A percentile compares a stretch with the other conserved stretches of the same genome.
phyloP scores from a whole-genome alignment of 2,888 invertebrate species.

The Drepanosiphum platanoidis region DNA sequence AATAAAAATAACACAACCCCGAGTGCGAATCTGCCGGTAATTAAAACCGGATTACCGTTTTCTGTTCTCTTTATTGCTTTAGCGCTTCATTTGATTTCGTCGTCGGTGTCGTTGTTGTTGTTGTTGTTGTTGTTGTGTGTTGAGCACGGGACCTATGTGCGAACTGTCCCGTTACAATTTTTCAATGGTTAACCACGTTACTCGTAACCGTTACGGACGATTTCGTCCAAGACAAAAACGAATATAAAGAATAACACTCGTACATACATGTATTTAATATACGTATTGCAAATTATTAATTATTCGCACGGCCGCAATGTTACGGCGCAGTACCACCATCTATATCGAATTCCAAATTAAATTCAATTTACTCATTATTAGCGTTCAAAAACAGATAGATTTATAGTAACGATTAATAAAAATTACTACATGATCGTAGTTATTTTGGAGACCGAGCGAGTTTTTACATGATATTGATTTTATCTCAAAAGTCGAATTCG shows the following conservation, averaged over 20 bases:
- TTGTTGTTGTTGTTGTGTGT: constrained; percentile 21
- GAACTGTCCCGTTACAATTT: constrained; percentile 52
- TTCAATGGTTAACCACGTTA: constrained; percentile 4
- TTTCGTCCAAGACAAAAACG: constrained; percentile 1
- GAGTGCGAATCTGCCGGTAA: constrained; percentile 51
- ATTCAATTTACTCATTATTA: not conserved
- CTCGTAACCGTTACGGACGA: constrained; percentile 25
- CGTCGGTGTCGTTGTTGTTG: not conserved
- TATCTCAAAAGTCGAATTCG: too few species aligned
- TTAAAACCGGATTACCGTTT: constrained; percentile 61
- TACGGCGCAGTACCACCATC: too few species aligned
- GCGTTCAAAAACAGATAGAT: too few species aligned
- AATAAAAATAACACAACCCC: constrained; percentile 58
- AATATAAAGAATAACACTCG: too few species aligned
- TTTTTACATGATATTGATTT: too few species aligned
- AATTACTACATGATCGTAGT: too few species aligned
- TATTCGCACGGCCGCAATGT: not conserved
- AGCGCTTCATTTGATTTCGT: constrained; percentile 27
- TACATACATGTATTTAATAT: too few species aligned
- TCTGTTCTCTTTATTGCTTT: constrained; percentile 41
- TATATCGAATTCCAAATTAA: not conserved
- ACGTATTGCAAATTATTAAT: not conserved
- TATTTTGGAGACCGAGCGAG: too few species aligned
- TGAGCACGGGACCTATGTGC: not conserved
- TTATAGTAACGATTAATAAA: too few species aligned